Base-by-base conservation (phyloP, 2,113 vertebrate species). In the Xenopus laevis region DNA sequence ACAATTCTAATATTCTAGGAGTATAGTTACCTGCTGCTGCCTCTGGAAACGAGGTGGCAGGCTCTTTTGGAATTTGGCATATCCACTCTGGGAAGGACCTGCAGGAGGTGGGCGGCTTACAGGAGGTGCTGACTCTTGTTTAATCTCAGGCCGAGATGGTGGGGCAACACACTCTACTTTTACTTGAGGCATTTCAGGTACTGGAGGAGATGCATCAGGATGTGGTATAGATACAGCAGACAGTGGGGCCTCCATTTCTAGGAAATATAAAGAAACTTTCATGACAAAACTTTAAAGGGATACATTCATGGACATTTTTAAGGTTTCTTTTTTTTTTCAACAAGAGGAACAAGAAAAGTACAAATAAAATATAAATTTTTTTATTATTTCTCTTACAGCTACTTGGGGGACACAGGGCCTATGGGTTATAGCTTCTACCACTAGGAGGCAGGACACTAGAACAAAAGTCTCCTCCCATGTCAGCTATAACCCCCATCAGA, bases 51-150 rank as follows among this genome's bases (percentile, higher is more conserved):
- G 92, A 53, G 95, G 95, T 0, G 95, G 95, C 77, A 97, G 86
- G 0, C 93, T 95, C 83, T 97, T 97, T 83, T 97, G 95, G 79
- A 95, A 97, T 80, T 96, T 96, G 52, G 94, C 94, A 78, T 95
- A 96, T 65, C 92, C 90, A 17, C 59, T 59, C 57, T 92, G 89
- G 1, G 84, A 72, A 70, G 86, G 87, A 44, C 79, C 81, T 58
- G 88, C 73, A 80, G 87, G 69, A 81, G 87, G 81, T 66, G 91
- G 91, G 17, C 91, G 85, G 58, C 85, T 83, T 59, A 84, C 83
- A 4, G 84, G 87, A 21, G 82, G 84, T 0, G 82, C 79, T 52
- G 74, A 88, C 81, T 92, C 93, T 12, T 83, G 85, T 82, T 95
- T 95, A 57, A 75, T 68, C 72, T 88, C 82, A 74, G 81, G 66